Evolutionary conservation across 2,888 invertebrate species (phyloP).

Genomic region (Scaptomyza flava): DNA sequence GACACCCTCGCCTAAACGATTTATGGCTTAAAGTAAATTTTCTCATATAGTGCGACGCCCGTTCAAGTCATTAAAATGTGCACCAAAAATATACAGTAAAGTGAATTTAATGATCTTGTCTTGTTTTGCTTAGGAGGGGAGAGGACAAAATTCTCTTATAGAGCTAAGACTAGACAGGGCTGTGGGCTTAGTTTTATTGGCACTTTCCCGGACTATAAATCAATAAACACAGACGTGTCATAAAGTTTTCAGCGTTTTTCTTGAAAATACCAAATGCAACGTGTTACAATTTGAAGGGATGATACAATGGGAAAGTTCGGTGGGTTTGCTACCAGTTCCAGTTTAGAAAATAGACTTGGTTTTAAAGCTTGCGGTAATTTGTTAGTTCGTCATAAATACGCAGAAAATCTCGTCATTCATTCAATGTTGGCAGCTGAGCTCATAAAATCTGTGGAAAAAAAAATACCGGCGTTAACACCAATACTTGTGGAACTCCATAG

Average conservation of each 20-base stretch:
- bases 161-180: slow-evolving; percentile 49
- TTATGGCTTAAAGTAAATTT: slow-evolving; percentile 47
- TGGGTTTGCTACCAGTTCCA: slow-evolving; percentile 8
- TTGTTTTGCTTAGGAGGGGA: background rate
- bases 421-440: slow-evolving; percentile 44
- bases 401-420: slow-evolving; percentile 37
- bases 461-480: slow-evolving; percentile 54
- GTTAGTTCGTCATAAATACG: slow-evolving; percentile 36
- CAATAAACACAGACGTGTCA: slow-evolving; percentile 79
- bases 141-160: background rate
- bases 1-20: slow-evolving; percentile 69
- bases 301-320: background rate
- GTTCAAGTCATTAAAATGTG: slow-evolving; percentile 62
- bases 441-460: slow-evolving; percentile 11
- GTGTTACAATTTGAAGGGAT: slow-evolving; percentile 2
- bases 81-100: slow-evolving; percentile 69
- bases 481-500: slow-evolving; percentile 24
- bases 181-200: slow-evolving; percentile 67
- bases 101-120: slow-evolving; percentile 55
- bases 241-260: slow-evolving; percentile 68
- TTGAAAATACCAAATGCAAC: slow-evolving; percentile 23
- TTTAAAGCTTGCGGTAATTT: slow-evolving; percentile 36
- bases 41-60: slow-evolving; percentile 1
- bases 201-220: slow-evolving; percentile 78
- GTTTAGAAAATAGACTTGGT: slow-evolving; percentile 12